Evolutionary conservation across 2,113 vertebrate species (phyloP), one percentile per base, ranked within the genome.

Genomic region (Trichechus manatus): DNA sequence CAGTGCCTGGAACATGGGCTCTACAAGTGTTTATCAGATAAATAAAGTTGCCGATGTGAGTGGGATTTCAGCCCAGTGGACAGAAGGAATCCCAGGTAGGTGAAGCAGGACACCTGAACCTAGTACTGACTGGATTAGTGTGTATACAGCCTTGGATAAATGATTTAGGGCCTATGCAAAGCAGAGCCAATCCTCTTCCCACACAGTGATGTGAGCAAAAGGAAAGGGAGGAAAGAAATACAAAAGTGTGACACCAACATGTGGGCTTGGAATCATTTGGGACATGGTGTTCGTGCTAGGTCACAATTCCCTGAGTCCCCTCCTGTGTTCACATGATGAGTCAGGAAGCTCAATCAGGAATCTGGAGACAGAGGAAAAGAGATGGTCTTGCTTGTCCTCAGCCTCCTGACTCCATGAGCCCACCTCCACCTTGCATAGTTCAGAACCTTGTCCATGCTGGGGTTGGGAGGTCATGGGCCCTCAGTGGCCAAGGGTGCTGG

Each of bases 261-360:
- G 29, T 56, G 23, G 13, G 15, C 14, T 44, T 61, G 31, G 68
- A 22, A 15, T 59, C 72, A 27, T n/a, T 42, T 61, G 31, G 19
- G 9, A 56, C 36, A 4, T 19, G 23, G 22, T 25, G 9, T 50
- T 23, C 7, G 0, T 0, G 2, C 1, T 7, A 25, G 42, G 20
- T 44, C 33, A 42, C 75, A 63, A 29, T 33, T 68, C 70, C 39
- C 0, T 27, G 11, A 23, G 59, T 47, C 3, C 7, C 31, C 50
- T 39, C 15, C 59, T 6, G 0, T n/a, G 3, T 75, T 50, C 1
- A 42, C 31, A 56, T 17, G 8, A 53, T 29, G 19, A 56, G 23
- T 39, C 31, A 33, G 23, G 72, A 63, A 27, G 9, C 39, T 89
- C 13, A 56, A 42, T 53, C 61, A 36, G 29, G 59, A 66, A 17